A percentile compares a stretch with the other conserved stretches of the same genome.
These are phyloP conservation scores for Phortica variegata DNA, from an alignment of 1,140 invertebrate genomes.

Conservation along the genomic window DNA sequence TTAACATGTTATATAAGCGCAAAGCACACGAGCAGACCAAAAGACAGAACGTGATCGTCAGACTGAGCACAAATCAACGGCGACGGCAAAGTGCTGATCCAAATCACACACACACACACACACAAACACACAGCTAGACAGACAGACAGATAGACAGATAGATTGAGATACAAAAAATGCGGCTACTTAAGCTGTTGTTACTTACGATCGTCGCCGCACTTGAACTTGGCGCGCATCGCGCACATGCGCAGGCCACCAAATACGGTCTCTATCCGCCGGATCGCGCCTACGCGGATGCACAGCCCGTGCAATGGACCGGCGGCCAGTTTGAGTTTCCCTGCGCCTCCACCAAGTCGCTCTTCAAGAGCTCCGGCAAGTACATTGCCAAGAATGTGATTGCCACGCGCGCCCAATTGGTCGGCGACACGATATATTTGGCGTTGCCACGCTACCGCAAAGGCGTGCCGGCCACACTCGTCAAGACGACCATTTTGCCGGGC, in stretches of 20 bases:
- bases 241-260: slow-evolving; percentile 36
- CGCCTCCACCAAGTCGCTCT: slow-evolving; percentile 59
- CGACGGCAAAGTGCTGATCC: no score
- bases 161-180: slow-evolving; percentile 18
- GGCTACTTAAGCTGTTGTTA: no score
- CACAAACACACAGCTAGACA: not conserved
- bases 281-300: slow-evolving; percentile 32
- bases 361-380: slow-evolving; percentile 60
- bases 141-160: not conserved
- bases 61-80: no score
- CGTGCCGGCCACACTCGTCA: slow-evolving; percentile 62
- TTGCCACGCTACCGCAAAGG: slow-evolving; percentile 62
- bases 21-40: no score
- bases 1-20: no score
- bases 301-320: slow-evolving; percentile 57
- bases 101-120: not conserved
- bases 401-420: slow-evolving; percentile 60
- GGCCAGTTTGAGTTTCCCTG: slow-evolving; percentile 62
- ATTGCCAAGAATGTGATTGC: slow-evolving; percentile 64
- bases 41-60: no score
- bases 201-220: no score
- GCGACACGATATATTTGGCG: slow-evolving; percentile 61
- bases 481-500: slow-evolving; percentile 55
- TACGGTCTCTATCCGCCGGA: slow-evolving; percentile 45
- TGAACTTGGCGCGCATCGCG: not conserved